Percentiles rank a stretch among this genome's conserved stretches.
Evolutionary conservation across 2,888 invertebrate genomes (phyloP).

Genomic region (Bellardia pandia): DNA sequence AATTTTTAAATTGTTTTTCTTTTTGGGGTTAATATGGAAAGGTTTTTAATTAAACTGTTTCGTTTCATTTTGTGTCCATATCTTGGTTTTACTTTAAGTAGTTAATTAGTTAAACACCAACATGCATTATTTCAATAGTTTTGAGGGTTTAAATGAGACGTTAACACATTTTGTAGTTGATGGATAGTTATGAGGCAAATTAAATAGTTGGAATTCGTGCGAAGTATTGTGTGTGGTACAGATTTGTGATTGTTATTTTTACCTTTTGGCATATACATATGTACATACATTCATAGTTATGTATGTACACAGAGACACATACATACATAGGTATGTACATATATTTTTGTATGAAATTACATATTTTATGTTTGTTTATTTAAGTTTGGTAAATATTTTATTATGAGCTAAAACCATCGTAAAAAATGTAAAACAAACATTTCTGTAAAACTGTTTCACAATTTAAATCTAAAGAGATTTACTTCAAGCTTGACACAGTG

Average conservation of each 20-base stretch:
- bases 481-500: too few relatives aligned
- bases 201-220: constrained; percentile 9
- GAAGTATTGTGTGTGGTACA: background rate
- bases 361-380: background rate
- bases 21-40: constrained; percentile 19
- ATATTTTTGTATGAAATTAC: background rate
- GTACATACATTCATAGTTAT: background rate
- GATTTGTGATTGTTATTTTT: background rate
- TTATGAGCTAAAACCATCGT: too few relatives aligned
- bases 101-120: constrained; percentile 20
- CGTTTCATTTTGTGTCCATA: background rate
- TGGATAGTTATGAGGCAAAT: background rate
- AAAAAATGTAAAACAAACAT: too few relatives aligned
- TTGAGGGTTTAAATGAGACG: constrained; percentile 23
- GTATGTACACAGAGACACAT: too few relatives aligned
- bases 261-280: background rate
- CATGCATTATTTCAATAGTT: constrained; percentile 13
- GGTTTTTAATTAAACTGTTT: constrained; percentile 37
- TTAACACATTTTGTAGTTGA: background rate
- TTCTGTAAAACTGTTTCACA: too few relatives aligned
- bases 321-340: too few relatives aligned
- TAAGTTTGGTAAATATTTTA: too few relatives aligned
- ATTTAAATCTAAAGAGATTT: too few relatives aligned
- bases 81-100: background rate
- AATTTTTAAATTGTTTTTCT: constrained; percentile 27